Conservation (phyloP, 2,797 vertebrate genomes). For the Craterocephalus amniculus region DNA sequence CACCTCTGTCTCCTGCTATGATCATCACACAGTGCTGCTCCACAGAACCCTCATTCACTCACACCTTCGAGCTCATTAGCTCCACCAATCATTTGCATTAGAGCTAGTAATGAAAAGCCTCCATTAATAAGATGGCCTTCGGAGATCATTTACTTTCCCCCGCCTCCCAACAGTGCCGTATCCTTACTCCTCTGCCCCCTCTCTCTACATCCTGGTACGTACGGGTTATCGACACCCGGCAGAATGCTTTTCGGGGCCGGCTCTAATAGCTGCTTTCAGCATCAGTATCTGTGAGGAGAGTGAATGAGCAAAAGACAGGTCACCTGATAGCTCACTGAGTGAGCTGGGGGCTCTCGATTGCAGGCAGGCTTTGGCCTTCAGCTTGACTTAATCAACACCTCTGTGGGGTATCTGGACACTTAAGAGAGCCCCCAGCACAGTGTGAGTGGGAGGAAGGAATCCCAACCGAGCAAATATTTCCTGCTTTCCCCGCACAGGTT, state of each 20-base stretch:
- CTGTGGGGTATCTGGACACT: conserved; percentile 74
- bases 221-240: conserved; percentile 68
- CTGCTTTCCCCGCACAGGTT: conserved; percentile 39
- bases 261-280: conserved; percentile 70
- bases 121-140: conserved; percentile 80
- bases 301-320: conserved; percentile 62
- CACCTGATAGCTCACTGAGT: conserved; percentile 72
- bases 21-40: conserved; percentile 60
- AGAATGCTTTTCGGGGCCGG: conserved; percentile 50
- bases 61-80: conserved; percentile 74
- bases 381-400: conserved; percentile 81
- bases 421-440: conserved; percentile 63
- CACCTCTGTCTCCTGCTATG: conserved; percentile 59
- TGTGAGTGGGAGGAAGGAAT: conserved; percentile 53
- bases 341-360: conserved; percentile 64
- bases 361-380: conserved; percentile 72
- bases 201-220: conserved; percentile 55
- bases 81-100: conserved; percentile 76
- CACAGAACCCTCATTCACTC: conserved; percentile 50
- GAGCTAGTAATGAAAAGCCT: conserved; percentile 76
- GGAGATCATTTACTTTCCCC: conserved; percentile 77
- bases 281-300: conserved; percentile 61
- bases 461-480: conserved; percentile 65
- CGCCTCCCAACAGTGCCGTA: conserved; percentile 58
- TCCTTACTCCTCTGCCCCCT: conserved; percentile 27